Base-by-base conservation (phyloP, 1,140 invertebrate species). In the Diprion similis region DNA sequence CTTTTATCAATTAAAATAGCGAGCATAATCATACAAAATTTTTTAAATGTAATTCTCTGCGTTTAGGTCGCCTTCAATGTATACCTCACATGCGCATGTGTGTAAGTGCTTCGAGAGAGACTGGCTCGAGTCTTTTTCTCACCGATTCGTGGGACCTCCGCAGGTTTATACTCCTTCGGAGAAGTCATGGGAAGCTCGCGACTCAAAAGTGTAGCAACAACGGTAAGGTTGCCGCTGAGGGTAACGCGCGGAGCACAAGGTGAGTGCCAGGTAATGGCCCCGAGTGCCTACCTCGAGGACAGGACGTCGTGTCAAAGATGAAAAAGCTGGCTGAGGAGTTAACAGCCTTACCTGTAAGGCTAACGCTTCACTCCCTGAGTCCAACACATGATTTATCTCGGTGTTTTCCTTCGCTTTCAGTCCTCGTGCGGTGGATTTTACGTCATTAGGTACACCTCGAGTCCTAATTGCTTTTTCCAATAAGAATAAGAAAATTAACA, bases 231-330 rank as follows among this genome's bases (percentile, higher is more conserved):
- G 51, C 51, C 51, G 51, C 24, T 37, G 24, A 37, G 24, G 24
- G 24, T 59, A 59, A 17, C 24, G 24, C 24, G 24, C 6, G 2
- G 24, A 37, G 24, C 24, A 1, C 1, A 37, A 37, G 24, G 24
- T 37, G 24, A 37, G 24, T 37, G 24, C 24, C 24, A 37, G 24
- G 24, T 37, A 37, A 37, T 37, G 24, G 24, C 24, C 24, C 24
- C 24, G 24, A 37, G 24, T 37, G 24, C 24, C 24, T 37, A 37
- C 24, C 24, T 17, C 51, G 51, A 9, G 51, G 51, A 59, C 51
- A 59, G 51, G 51, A 59, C 51, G 51, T 17, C 11, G 51, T 59
- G 51, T 59, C 51, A 59, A 59, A 59, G 51, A 59, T 59, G 51
- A 59, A 59, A 59, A 59, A 13, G 11, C 9, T 59, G n/a, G n/a